A percentile compares a stretch with the other conserved stretches of the same genome.
These are phyloP conservation scores for Indicator indicator DNA, from an alignment of 2,113 vertebrate species.

Conservation along the genomic window DNA sequence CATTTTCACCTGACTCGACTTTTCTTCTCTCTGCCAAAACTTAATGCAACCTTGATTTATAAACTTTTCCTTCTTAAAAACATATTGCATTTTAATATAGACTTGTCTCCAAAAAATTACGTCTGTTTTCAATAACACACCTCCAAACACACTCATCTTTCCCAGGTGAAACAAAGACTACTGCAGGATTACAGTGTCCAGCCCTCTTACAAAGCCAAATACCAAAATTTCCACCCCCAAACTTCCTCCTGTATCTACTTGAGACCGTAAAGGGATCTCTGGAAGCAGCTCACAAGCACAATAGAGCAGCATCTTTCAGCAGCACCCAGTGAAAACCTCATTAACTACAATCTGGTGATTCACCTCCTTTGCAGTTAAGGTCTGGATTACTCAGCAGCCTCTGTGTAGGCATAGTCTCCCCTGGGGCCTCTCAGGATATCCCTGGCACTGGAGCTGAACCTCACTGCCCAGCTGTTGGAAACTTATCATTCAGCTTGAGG, in stretches of 20 bases:
- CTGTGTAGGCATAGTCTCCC: not conserved
- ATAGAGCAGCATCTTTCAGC: not conserved
- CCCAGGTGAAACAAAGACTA: not conserved
- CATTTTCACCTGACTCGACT: not conserved
- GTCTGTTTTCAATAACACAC: not conserved
- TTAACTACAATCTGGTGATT: not conserved
- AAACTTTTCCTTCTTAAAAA: not conserved
- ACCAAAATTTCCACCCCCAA: not conserved
- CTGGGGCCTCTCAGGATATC: not conserved
- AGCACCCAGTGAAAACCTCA: not conserved
- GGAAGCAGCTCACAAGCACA: not conserved
- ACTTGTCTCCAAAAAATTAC: not conserved
- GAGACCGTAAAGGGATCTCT: not conserved
- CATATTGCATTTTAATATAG: not conserved
- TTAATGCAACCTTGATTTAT: not conserved
- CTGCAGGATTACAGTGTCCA: not conserved
- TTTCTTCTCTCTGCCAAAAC: not conserved
- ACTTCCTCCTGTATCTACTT: not conserved
- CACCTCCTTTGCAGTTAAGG: not conserved
- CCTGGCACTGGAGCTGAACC: not conserved
- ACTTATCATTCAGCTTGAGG: not conserved
- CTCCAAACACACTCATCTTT: not conserved
- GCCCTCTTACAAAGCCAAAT: not conserved
- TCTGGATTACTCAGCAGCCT: not conserved
- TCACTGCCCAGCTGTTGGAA: not conserved